A percentile compares a stretch with the other conserved stretches of the same genome.
Evolutionary conservation across 2,113 vertebrate genomes (phyloP).

Genomic region (Oreochromis aureus): DNA sequence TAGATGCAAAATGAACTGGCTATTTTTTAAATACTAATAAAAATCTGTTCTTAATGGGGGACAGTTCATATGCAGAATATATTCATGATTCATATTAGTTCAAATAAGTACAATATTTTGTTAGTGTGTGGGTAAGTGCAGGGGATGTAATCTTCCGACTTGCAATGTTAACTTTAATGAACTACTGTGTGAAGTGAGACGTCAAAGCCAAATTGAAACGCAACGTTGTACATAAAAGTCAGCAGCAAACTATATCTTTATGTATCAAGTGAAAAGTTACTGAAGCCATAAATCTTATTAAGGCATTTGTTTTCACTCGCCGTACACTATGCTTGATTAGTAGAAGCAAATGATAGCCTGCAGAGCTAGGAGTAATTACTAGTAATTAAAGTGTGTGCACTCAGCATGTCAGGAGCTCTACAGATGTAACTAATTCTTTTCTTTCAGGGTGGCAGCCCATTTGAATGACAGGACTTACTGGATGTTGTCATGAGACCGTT

Average conservation of each 20-base stretch:
- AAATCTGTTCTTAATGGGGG: background rate
- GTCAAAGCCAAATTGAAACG: background rate
- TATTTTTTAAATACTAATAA: background rate
- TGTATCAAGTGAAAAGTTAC: background rate
- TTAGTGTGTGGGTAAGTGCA: background rate
- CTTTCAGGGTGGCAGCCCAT: constrained; percentile 46
- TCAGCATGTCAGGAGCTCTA: background rate
- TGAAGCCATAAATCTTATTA: background rate
- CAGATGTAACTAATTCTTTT: background rate
- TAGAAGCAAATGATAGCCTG: background rate
- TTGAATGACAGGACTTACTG: constrained; percentile 8
- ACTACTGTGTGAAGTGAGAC: background rate
- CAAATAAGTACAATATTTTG: background rate
- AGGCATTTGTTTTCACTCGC: background rate
- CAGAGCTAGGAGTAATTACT: background rate
- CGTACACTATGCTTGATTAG: background rate
- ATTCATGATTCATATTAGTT: background rate
- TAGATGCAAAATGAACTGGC: background rate
- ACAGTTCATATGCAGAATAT: background rate
- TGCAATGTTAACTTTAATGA: background rate
- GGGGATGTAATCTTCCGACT: background rate
- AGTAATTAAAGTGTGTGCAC: background rate
- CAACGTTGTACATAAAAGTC: background rate
- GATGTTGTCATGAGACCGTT: background rate
- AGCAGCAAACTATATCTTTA: background rate